Evolutionary conservation across 2,888 invertebrate species (phyloP).

Genomic region (Philereme transversata): DNA sequence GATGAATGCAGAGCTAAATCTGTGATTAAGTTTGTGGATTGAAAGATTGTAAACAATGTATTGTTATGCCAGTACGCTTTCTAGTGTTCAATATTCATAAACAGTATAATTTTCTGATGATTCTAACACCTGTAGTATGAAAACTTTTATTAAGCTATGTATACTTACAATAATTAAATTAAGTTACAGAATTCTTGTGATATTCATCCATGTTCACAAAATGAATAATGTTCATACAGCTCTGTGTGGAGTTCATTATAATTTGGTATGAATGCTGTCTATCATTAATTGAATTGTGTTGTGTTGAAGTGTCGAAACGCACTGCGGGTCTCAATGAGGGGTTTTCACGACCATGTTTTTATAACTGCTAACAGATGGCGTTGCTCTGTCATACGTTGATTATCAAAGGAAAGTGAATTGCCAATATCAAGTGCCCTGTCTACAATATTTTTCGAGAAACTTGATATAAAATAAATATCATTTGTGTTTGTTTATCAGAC

Average conservation of each 20-base stretch:
- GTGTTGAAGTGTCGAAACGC: slow-evolving; percentile 31
- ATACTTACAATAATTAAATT: slow-evolving; percentile 47
- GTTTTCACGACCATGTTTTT: too few relatives aligned
- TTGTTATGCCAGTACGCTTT: slow-evolving; percentile 5
- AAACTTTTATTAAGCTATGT: slow-evolving; percentile 47
- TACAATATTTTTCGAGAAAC: too few relatives aligned
- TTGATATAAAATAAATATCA: too few relatives aligned
- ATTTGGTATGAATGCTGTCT: slow-evolving; percentile 49
- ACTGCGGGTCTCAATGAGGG: neutral
- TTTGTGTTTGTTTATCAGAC: too few relatives aligned
- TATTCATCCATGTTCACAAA: slow-evolving; percentile 70
- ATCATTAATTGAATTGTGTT: slow-evolving; percentile 39
- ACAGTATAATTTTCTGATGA: neutral
- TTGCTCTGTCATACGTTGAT: too few relatives aligned
- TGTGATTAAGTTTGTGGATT: slow-evolving; percentile 13
- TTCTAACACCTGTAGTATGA: slow-evolving; percentile 15
- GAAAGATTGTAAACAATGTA: slow-evolving; percentile 10
- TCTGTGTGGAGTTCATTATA: slow-evolving; percentile 61
- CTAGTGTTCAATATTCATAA: slow-evolving; percentile 9
- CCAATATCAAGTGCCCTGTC: too few relatives aligned
- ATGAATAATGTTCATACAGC: slow-evolving; percentile 47
- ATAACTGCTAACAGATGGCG: too few relatives aligned
- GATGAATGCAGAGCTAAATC: slow-evolving; percentile 17
- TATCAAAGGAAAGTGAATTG: too few relatives aligned
- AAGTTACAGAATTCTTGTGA: slow-evolving; percentile 74